A percentile compares a stretch with the other conserved stretches of the same genome.
phyloP scores from a whole-genome alignment of 2,888 invertebrate genomes.

The Rhorus exstirpatorius region DNA sequence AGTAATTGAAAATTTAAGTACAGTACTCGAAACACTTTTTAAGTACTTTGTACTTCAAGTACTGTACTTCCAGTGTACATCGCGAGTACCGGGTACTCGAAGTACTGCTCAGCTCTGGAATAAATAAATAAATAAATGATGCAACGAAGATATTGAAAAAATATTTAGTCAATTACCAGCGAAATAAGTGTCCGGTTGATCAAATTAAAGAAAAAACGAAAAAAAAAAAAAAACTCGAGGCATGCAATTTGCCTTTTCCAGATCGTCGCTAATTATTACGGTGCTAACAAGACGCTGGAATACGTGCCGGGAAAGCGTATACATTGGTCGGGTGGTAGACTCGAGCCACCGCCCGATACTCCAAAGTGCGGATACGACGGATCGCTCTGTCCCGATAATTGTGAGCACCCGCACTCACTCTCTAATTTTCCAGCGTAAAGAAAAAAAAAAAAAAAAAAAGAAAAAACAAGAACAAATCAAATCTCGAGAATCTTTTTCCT shows the following conservation, averaged over 20 bases:
- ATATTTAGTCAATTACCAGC: too few species aligned
- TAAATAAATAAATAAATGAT: too few species aligned
- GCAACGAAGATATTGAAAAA: too few species aligned
- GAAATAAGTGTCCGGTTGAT: too few species aligned
- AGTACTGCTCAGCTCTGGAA: too few species aligned
- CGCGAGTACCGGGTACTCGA: too few species aligned
- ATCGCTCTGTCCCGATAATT: slow-evolving; percentile 94
- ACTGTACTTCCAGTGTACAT: too few species aligned
- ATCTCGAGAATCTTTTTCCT: not conserved
- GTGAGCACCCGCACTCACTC: slow-evolving; percentile 86
- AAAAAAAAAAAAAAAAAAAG: not conserved
- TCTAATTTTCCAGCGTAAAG: not conserved
- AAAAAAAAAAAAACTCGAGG: slow-evolving; percentile 11
- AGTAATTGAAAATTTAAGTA: too few species aligned
- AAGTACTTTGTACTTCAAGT: too few species aligned
- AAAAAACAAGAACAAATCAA: not conserved
- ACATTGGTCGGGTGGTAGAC: slow-evolving; percentile 94
- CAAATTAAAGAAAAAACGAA: slow-evolving; percentile 58
- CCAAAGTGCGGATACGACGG: slow-evolving; percentile 98
- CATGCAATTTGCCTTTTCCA: slow-evolving; percentile 83
- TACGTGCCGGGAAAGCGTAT: slow-evolving; percentile 91
- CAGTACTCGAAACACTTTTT: too few species aligned
- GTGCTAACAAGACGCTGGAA: slow-evolving; percentile 91
- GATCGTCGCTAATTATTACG: slow-evolving; percentile 97
- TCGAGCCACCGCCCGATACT: slow-evolving; percentile 93